These are phyloP conservation scores for Papilio machaon DNA, from an alignment of 1,140 invertebrate species.

Conservation along the genomic window DNA sequence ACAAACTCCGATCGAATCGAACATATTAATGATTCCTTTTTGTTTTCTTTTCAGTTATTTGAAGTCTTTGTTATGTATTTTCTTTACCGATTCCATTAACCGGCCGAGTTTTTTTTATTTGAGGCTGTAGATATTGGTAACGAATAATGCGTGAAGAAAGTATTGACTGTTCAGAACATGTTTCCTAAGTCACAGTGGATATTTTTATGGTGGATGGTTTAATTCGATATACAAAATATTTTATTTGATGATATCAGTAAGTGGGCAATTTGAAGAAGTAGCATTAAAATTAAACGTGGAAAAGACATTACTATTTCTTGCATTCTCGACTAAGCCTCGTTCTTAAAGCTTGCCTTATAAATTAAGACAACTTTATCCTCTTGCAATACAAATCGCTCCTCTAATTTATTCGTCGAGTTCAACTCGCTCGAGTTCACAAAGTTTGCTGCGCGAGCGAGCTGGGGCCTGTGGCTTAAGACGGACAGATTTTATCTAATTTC, in stretches of 20 bases:
- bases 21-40: background rate
- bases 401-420: constrained; percentile 62
- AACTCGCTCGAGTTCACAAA: constrained; percentile 54
- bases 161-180: too few relatives aligned
- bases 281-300: background rate
- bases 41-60: background rate
- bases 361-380: constrained; percentile 59
- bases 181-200: too few relatives aligned
- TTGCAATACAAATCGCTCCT: constrained; percentile 59
- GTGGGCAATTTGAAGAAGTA: background rate
- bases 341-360: constrained; percentile 49
- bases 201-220: too few relatives aligned
- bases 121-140: too few relatives aligned
- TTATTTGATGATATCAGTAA: background rate
- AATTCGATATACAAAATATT: too few relatives aligned
- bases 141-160: too few relatives aligned
- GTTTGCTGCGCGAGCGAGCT: constrained; percentile 42
- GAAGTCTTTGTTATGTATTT: background rate
- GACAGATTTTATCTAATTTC: constrained; percentile 37
- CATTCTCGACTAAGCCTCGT: constrained; percentile 29
- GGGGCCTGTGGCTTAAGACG: constrained; percentile 8
- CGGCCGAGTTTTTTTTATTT: too few relatives aligned
- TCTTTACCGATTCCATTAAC: background rate
- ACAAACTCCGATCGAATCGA: constrained; percentile 25
- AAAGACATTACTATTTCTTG: constrained; percentile 19